Base-by-base conservation (phyloP, 2,113 vertebrate species). In the Chunga burmeisteri region DNA sequence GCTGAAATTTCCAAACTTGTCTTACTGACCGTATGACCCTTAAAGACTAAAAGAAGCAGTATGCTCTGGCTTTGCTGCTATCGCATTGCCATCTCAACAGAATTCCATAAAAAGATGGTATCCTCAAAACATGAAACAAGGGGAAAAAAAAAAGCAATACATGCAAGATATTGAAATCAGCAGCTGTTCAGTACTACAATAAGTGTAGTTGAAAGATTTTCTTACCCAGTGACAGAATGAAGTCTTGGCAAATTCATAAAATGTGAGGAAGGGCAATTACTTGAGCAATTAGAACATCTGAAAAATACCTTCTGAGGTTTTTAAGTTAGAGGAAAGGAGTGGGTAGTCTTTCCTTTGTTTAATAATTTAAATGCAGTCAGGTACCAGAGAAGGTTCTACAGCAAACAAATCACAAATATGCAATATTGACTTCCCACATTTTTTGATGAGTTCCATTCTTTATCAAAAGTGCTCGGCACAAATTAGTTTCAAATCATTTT, bases 391-490 rank as follows among this genome's bases (percentile, higher is more conserved):
- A 78, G 25, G 49, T 91, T 84, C 81, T 74, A n/a, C 19, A 52
- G 81, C 74, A 82, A 91, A 72, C 85, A 93, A 85, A 91, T 94
- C 62, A 81, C n/a, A 78, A 52, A 94, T 79, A 66, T 20, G 73
- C 94, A 93, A 93, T 82, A 82, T 0, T 79, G 52, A 56, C 73
- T 95, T 75, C 61, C 21, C 26, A 61, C 25, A 22, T 79, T 85
- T 89, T 83, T 79, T 68, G 61, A 65, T 61, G 23, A 90, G 47
- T 86, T 91, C n/a, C n/a, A 47, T 87, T 94, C 49, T 82, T 75
- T 63, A 68, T 61, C 47, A 68, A 36, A 84, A 72, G 52, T 46
- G 6, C 26, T 81, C 74, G 47, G 32, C 52, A 90, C 12, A 36
- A 78, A 62, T 82, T 71, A 23, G 3, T 23, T 84, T n/a, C 22